phyloP scores from a whole-genome alignment of 2,113 vertebrate species.

The Pteruthius melanotis region DNA sequence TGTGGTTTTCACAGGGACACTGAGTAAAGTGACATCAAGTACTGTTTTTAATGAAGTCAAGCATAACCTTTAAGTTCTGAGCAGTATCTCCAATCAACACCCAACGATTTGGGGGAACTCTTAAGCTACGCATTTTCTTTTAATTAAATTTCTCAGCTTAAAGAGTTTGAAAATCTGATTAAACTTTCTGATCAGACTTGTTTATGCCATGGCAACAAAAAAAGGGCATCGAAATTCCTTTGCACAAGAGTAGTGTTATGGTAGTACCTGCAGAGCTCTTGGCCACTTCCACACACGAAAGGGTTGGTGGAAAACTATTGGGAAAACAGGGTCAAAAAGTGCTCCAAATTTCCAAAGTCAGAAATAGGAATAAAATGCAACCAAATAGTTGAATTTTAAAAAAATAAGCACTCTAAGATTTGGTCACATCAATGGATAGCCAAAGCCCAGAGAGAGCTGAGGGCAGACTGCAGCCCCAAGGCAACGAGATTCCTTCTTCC shows the following conservation, averaged over 20 bases:
- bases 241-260: background rate
- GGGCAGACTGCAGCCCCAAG: background rate
- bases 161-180: background rate
- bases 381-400: background rate
- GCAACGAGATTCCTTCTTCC: fast-evolving
- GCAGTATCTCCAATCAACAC: background rate
- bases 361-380: background rate
- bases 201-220: background rate
- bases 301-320: background rate
- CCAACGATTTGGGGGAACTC: background rate
- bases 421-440: background rate
- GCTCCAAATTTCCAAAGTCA: background rate
- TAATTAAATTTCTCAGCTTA: constrained; percentile 5
- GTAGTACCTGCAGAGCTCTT: background rate
- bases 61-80: background rate
- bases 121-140: background rate
- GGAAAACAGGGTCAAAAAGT: background rate
- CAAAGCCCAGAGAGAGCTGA: background rate
- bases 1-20: constrained; percentile 18
- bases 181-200: background rate
- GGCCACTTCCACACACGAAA: background rate
- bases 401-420: background rate
- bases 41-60: background rate
- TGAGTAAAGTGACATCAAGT: background rate
- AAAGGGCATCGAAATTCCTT: background rate